These are phyloP conservation scores for Spicauda simplicius DNA, from an alignment of 2,888 invertebrate species.

Conservation along the genomic window DNA sequence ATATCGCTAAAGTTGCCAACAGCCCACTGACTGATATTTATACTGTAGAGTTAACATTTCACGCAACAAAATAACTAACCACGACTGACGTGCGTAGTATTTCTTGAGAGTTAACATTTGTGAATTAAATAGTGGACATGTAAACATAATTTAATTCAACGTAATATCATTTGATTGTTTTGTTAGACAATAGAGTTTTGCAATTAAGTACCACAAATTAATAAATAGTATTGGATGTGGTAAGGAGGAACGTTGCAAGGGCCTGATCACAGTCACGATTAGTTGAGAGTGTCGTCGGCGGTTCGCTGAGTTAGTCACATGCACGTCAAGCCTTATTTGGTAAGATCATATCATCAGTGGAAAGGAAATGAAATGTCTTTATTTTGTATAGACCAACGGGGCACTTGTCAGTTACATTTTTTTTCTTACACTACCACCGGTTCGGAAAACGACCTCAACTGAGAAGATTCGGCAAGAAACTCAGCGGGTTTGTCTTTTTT, in stretches of 20 bases:
- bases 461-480: no score
- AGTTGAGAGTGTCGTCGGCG: not conserved
- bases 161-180: constrained; percentile 1
- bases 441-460: no score
- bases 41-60: constrained; percentile 68
- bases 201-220: constrained; percentile 2
- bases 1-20: constrained; percentile 62
- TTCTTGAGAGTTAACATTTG: constrained; percentile 6
- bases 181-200: constrained; percentile 6
- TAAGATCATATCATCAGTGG: no score
- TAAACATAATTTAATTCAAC: not conserved
- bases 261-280: constrained; percentile 2
- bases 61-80: constrained; percentile 40
- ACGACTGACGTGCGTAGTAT: constrained; percentile 12
- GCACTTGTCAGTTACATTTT: no score
- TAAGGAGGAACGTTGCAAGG: not conserved
- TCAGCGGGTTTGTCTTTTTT: no score
- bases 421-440: no score
- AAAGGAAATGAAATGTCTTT: no score
- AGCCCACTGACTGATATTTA: constrained; percentile 81
- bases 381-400: no score
- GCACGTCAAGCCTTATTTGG: no score
- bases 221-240: constrained; percentile 11
- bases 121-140: constrained; percentile 4
- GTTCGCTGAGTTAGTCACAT: not conserved